Evolutionary conservation across 1,140 invertebrate species (phyloP), one percentile per base, ranked within the genome.

Genomic region (Armadillidium nasatum): DNA sequence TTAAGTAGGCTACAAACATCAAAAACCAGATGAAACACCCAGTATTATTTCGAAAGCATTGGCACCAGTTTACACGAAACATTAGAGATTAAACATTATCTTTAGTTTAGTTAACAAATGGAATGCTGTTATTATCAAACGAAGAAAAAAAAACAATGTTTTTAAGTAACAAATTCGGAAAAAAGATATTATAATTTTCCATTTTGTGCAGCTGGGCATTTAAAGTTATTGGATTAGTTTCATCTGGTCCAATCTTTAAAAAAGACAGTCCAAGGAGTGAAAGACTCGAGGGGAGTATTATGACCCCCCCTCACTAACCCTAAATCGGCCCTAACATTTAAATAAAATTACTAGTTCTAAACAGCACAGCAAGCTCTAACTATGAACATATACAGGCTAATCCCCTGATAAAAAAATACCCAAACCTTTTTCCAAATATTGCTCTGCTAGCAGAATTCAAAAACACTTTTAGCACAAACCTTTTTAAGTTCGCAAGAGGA

Each of bases 321-420:
- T 60, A 60, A 60, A 19, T 60, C 19, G 50, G 50, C 50, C 50
- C 50, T 60, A 60, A 60, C 50, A 15, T 33, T 33, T 33, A 33
- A 33, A 33, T 60, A 60, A 13, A 60, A 60, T 60, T 60, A 15
- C 50, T 15, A 15, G 50, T 60, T 60, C 50, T 60, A 60, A 60
- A 60, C 50, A 60, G 50, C 50, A 60, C 50, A 60, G 50, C 50
- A 60, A 60, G 50, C 50, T 15, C 50, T 60, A 60, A 60, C 50
- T 60, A 60, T 60, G 19, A 60, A 60, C 50, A 60, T 13, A 19
- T 60, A 60, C 50, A 15, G 50, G 50, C 50, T 60, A 60, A 60
- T 19, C 50, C 19, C 7, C 50, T 15, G 33, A 33, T 33, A 33
- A n/a, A n/a, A n/a, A n/a, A 33, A 33, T 33, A 33, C 33, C 33